phyloP scores from a whole-genome alignment of 2,888 invertebrate genomes.

The Phytoseiulus persimilis region DNA sequence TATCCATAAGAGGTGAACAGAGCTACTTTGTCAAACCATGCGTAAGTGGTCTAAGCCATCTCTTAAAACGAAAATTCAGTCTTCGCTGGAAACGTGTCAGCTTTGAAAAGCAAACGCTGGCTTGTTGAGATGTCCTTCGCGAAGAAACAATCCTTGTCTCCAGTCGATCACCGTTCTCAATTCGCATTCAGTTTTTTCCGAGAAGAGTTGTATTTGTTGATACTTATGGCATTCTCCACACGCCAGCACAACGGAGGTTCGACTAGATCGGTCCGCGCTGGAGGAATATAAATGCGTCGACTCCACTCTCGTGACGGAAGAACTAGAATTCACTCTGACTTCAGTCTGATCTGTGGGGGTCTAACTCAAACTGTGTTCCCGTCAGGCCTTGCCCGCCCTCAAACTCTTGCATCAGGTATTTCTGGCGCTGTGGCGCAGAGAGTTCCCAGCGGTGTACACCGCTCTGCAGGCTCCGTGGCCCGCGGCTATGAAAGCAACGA shows the following conservation, averaged over 20 bases:
- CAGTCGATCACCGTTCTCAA: no score
- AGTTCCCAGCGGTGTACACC: constrained; percentile 19
- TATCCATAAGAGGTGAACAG: not conserved
- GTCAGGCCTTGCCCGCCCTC: not conserved
- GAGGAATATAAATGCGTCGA: no score
- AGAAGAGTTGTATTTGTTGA: no score
- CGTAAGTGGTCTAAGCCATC: not conserved
- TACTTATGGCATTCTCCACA: no score
- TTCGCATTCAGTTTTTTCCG: no score
- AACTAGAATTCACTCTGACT: not conserved
- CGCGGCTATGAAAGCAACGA: not conserved
- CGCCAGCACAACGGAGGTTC: no score
- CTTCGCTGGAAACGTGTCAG: not conserved
- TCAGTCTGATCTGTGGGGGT: not conserved
- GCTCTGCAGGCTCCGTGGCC: constrained; percentile 8
- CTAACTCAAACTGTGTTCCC: no score
- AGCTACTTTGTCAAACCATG: not conserved
- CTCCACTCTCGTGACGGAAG: not conserved
- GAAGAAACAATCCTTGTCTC: not conserved
- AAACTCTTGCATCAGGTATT: constrained; percentile 26
- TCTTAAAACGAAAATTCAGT: not conserved
- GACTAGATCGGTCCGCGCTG: no score
- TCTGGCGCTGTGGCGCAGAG: constrained; percentile 9
- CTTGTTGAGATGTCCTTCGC: not conserved
- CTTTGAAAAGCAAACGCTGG: not conserved